A percentile compares a stretch with the other conserved stretches of the same genome.
phyloP scores from a whole-genome alignment of 2,888 invertebrate genomes.

The Drosophila mayaguana region DNA sequence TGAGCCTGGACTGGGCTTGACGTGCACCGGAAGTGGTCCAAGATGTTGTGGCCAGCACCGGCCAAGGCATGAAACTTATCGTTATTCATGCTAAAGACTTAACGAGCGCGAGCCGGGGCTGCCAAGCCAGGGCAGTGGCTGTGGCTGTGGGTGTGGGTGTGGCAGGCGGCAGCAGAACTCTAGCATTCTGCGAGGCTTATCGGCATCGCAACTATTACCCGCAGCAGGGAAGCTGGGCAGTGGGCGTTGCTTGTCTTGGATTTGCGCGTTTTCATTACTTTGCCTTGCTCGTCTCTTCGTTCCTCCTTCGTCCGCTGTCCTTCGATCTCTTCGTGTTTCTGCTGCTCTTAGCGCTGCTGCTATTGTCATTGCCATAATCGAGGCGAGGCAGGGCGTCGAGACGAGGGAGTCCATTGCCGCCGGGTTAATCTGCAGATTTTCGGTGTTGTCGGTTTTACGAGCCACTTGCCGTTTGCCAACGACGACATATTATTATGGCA shows the following conservation, averaged over 20 bases:
- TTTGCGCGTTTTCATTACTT: constrained; percentile 74
- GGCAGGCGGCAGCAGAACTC: background rate
- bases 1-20: constrained; percentile 25
- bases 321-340: background rate
- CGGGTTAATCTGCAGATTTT: constrained; percentile 79
- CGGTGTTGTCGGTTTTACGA: constrained; percentile 79
- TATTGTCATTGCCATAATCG: constrained; percentile 76
- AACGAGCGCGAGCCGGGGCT: constrained; percentile 65
- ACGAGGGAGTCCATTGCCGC: constrained; percentile 44
- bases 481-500: constrained; percentile 71
- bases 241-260: constrained; percentile 52
- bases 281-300: constrained; percentile 15
- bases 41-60: constrained; percentile 53
- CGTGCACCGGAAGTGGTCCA: constrained; percentile 56
- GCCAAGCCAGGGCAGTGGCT: constrained; percentile 1
- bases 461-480: constrained; percentile 74
- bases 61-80: constrained; percentile 66
- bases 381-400: constrained; percentile 9
- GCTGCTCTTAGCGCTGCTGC: constrained; percentile 51
- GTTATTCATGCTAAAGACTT: constrained; percentile 81
- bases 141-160: background rate
- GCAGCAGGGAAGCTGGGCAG: constrained; percentile 36
- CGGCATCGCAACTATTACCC: constrained; percentile 65
- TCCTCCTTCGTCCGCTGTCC: constrained; percentile 9
- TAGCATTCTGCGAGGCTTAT: constrained; percentile 57